Evolutionary conservation across 2,113 vertebrate genomes (phyloP).

Genomic region (Girardinichthys multiradiatus): DNA sequence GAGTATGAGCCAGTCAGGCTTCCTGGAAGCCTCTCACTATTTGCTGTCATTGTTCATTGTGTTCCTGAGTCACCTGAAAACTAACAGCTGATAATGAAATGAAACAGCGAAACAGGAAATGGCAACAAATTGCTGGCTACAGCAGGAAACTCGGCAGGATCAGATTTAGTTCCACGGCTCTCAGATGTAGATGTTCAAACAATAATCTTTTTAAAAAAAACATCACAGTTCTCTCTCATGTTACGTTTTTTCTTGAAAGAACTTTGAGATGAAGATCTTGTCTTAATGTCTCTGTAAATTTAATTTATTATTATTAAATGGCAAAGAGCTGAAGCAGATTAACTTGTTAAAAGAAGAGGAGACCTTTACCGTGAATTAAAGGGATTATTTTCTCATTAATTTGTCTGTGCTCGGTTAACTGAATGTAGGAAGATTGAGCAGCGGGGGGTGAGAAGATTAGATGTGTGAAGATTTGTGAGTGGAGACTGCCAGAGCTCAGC

Average conservation of each 20-base stretch:
- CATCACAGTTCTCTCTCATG: background rate
- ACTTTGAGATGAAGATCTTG: conserved; percentile 1
- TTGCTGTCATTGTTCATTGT: conserved; percentile 59
- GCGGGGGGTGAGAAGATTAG: conserved; percentile 66
- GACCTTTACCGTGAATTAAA: conserved; percentile 59
- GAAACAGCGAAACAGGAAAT: conserved; percentile 42
- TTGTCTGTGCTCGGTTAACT: conserved; percentile 58
- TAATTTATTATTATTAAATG: conserved; percentile 21
- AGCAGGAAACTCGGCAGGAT: background rate
- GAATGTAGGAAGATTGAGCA: conserved; percentile 40
- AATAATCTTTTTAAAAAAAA: background rate
- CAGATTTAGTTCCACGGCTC: background rate
- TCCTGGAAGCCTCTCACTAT: conserved; percentile 37
- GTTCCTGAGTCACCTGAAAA: conserved; percentile 62
- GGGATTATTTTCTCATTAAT: conserved; percentile 70
- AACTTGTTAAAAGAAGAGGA: conserved; percentile 45
- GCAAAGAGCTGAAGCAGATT: conserved; percentile 29
- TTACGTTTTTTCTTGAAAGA: background rate
- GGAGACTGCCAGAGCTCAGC: conserved; percentile 19
- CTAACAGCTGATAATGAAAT: conserved; percentile 45
- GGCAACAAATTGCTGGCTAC: background rate
- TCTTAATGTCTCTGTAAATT: conserved; percentile 36
- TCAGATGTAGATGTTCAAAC: background rate
- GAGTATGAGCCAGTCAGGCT: conserved; percentile 19
- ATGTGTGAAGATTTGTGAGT: conserved; percentile 21